Conservation (phyloP, 2,888 invertebrate species). For the Epistrophe eligans region DNA sequence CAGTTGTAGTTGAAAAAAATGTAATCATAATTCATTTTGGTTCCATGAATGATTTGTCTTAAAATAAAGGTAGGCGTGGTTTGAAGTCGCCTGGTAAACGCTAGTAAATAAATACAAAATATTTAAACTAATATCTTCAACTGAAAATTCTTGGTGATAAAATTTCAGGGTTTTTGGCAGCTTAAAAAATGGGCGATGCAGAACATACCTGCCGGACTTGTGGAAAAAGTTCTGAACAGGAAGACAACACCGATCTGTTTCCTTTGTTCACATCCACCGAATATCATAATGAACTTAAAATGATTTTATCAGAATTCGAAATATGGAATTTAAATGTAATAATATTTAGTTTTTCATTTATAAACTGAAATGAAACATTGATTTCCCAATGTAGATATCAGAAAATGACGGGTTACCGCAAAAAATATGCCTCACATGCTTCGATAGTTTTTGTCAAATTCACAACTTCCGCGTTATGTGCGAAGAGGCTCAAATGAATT, state of each 20-base stretch:
- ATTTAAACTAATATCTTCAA: too few relatives aligned
- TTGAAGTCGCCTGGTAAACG: too few relatives aligned
- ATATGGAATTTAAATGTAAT: constrained; percentile 67
- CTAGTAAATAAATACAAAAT: too few relatives aligned
- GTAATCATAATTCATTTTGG: too few relatives aligned
- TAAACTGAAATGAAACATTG: neutral
- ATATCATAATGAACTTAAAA: constrained; percentile 51
- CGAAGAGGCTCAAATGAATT: constrained; percentile 64
- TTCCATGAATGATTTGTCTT: too few relatives aligned
- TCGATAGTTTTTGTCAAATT: constrained; percentile 71
- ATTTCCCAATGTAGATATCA: constrained; percentile 29
- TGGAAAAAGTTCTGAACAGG: constrained; percentile 55
- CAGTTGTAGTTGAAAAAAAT: too few relatives aligned
- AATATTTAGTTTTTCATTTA: neutral
- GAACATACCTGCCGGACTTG: constrained; percentile 63
- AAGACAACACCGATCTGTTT: constrained; percentile 52
- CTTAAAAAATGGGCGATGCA: constrained; percentile 29
- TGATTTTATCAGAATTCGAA: constrained; percentile 59
- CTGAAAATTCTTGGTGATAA: too few relatives aligned
- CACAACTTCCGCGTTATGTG: constrained; percentile 66
- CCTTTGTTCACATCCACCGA: constrained; percentile 58
- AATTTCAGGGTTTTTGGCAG: neutral
- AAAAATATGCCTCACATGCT: constrained; percentile 64
- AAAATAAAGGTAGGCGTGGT: too few relatives aligned
- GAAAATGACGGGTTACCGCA: constrained; percentile 62